These are phyloP conservation scores for Channallabes apus DNA, from an alignment of 2,797 vertebrate species.

Conservation along the genomic window DNA sequence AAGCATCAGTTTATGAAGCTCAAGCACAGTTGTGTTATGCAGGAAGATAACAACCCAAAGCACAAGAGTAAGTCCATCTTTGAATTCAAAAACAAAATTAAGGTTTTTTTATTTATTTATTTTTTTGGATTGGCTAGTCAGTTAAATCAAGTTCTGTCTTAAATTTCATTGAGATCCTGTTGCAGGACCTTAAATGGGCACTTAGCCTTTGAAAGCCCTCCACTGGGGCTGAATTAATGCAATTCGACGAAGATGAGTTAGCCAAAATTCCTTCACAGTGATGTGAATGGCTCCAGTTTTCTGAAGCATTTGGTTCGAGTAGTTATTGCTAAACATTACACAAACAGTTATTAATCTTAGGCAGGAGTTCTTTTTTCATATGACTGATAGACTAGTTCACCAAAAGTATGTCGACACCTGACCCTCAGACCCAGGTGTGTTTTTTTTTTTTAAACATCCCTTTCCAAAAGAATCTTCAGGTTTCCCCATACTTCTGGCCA, in stretches of 20 bases:
- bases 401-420: background rate
- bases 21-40: background rate
- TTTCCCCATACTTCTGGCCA: too few relatives aligned
- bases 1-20: background rate
- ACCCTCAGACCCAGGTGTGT: background rate
- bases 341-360: background rate
- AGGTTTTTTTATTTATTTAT: too few relatives aligned
- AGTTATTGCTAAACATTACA: background rate
- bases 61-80: background rate
- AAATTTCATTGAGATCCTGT: background rate
- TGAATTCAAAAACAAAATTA: background rate
- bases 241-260: background rate
- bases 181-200: conserved; percentile 6
- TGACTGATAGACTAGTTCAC: too few relatives aligned
- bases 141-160: background rate
- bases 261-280: background rate
- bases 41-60: background rate
- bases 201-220: background rate
- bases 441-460: background rate
- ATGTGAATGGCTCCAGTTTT: background rate
- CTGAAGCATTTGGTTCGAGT: background rate
- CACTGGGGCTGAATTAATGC: background rate
- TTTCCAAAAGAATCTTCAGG: background rate
- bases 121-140: background rate
- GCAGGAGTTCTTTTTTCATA: background rate